phyloP scores from a whole-genome alignment of 2,888 invertebrate species.

The Mesochorus sp. region DNA sequence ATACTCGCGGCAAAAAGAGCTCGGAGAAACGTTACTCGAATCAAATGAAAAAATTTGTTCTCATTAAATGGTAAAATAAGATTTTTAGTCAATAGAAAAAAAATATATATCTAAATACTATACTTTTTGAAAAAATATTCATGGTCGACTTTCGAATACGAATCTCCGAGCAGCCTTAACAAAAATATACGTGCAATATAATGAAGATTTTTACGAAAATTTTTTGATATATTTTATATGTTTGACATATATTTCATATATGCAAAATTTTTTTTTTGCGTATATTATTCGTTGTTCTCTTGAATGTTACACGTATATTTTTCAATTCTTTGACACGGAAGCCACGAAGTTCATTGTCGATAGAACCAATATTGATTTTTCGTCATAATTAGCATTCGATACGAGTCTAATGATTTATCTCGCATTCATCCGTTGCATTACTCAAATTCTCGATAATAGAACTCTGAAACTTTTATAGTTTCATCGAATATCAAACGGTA shows the following conservation, averaged over 20 bases:
- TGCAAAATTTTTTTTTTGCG: too few species aligned
- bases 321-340: too few species aligned
- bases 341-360: too few species aligned
- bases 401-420: neutral
- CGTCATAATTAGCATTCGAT: slow-evolving; percentile 16
- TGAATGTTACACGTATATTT: too few species aligned
- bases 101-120: too few species aligned
- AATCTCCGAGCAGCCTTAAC: neutral
- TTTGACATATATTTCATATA: too few species aligned
- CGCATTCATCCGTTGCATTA: neutral
- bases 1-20: neutral
- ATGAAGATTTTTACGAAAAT: too few species aligned
- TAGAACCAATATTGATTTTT: slow-evolving; percentile 15
- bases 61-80: neutral
- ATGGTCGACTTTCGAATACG: neutral
- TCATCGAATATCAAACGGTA: slow-evolving; percentile 10
- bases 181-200: too few species aligned
- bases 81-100: too few species aligned
- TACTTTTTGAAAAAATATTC: neutral
- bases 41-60: neutral
- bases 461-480: slow-evolving; percentile 47
- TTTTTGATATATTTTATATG: too few species aligned
- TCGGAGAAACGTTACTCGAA: neutral
- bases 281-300: too few species aligned
- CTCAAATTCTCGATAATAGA: slow-evolving; percentile 18